Conservation (phyloP, 2,113 vertebrate genomes). For the Triplophysa siluroides region DNA sequence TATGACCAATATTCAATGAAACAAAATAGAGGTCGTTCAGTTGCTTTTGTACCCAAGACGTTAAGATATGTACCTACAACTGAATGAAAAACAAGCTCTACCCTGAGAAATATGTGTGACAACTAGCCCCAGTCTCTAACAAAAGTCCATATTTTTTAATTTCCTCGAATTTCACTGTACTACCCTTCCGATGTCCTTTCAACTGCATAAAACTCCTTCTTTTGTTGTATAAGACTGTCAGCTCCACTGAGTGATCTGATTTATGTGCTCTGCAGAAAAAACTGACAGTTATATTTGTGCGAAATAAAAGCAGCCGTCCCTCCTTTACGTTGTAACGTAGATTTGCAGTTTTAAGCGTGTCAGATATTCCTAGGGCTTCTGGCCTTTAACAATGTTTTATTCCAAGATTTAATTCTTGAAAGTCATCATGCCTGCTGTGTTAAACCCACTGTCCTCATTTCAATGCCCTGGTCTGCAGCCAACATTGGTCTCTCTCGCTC, state of each 20-base stretch:
- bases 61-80: too few species aligned
- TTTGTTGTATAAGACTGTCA: neutral
- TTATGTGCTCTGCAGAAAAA: neutral
- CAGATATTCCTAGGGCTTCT: conserved; percentile 5
- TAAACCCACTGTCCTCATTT: conserved; percentile 48
- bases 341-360: neutral
- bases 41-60: too few species aligned
- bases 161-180: neutral
- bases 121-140: too few species aligned
- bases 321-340: neutral
- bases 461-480: conserved; percentile 43
- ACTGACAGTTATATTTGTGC: conserved; percentile 3
- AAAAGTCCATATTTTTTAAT: neutral
- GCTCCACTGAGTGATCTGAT: neutral
- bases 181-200: neutral
- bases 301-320: neutral
- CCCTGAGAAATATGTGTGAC: too few species aligned
- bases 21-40: too few species aligned
- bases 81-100: too few species aligned
- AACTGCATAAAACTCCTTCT: neutral
- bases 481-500: conserved; percentile 17
- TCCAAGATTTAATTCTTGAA: conserved; percentile 18
- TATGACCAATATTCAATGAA: too few species aligned
- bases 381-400: conserved; percentile 1
- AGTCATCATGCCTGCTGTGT: conserved; percentile 37